Conservation (phyloP, 2,888 invertebrate species). For the Cryptops parisi region DNA sequence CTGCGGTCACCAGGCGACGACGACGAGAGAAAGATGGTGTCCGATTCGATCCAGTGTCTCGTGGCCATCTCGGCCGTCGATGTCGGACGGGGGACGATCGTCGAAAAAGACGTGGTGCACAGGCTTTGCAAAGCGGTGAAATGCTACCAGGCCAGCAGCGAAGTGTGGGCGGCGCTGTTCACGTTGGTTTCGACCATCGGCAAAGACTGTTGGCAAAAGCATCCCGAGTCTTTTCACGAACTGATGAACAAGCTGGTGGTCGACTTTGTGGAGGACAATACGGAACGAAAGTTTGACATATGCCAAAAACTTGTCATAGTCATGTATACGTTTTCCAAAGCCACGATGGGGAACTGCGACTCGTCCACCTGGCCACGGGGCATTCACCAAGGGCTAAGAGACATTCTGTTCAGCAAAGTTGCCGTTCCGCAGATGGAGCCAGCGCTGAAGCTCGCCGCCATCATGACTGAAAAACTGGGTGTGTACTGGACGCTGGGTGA, state of each 20-base stretch:
- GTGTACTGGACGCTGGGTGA: slow-evolving; percentile 58
- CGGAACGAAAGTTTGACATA: slow-evolving; percentile 76
- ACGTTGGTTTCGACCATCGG: slow-evolving; percentile 8
- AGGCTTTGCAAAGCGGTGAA: slow-evolving; percentile 52
- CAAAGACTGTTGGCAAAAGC: slow-evolving; percentile 6
- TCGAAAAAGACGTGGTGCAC: slow-evolving; percentile 59
- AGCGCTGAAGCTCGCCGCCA: slow-evolving; percentile 65
- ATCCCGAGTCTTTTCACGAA: slow-evolving; percentile 12
- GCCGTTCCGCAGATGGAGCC: slow-evolving; percentile 79
- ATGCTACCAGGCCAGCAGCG: slow-evolving; percentile 74
- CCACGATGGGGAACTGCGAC: slow-evolving; percentile 42
- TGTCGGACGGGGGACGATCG: slow-evolving; percentile 62
- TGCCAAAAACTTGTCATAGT: slow-evolving; percentile 63
- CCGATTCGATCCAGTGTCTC: slow-evolving; percentile 41
- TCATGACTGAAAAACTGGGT: slow-evolving; percentile 62
- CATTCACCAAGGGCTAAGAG: slow-evolving; percentile 63
- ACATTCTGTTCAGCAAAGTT: slow-evolving; percentile 73
- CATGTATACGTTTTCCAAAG: slow-evolving; percentile 28
- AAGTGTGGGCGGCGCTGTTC: slow-evolving; percentile 43
- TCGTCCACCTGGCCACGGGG: slow-evolving; percentile 65
- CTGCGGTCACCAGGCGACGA: slow-evolving; percentile 1
- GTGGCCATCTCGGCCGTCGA: slow-evolving; percentile 31
- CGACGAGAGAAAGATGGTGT: slow-evolving; percentile 13
- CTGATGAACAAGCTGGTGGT: slow-evolving; percentile 5
- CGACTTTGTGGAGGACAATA: slow-evolving; percentile 61